These are phyloP conservation scores for Oryzias woworae DNA, from an alignment of 2,113 vertebrate genomes.

Conservation along the genomic window DNA sequence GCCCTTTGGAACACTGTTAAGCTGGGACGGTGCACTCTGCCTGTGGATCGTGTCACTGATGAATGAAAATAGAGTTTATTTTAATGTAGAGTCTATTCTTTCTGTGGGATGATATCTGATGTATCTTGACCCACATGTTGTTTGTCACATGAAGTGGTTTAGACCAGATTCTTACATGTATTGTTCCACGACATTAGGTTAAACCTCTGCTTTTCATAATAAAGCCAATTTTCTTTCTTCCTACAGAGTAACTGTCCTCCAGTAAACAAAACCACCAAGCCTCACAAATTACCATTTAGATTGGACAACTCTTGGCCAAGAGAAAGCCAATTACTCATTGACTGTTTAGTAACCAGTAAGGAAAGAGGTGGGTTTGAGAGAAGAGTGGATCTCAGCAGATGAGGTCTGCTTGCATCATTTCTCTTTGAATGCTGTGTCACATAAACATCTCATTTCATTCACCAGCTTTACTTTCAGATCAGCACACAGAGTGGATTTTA, in stretches of 20 bases:
- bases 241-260: constrained; percentile 32
- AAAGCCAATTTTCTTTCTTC: constrained; percentile 36
- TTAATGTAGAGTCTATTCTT: background rate
- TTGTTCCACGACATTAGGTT: constrained; percentile 28
- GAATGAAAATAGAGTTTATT: background rate
- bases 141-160: constrained; percentile 15
- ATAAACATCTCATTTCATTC: constrained; percentile 29
- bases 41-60: background rate
- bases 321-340: constrained; percentile 66
- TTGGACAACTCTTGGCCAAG: constrained; percentile 68
- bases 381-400: constrained; percentile 27
- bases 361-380: constrained; percentile 7
- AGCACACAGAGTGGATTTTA: constrained; percentile 28
- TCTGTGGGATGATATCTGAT: background rate
- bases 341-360: constrained; percentile 32
- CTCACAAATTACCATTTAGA: constrained; percentile 77
- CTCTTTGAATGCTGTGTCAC: constrained; percentile 27
- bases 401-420: constrained; percentile 25
- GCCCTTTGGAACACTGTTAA: constrained; percentile 7
- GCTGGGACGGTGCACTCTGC: background rate
- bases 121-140: constrained; percentile 8
- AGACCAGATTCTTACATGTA: constrained; percentile 14
- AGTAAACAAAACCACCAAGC: constrained; percentile 51
- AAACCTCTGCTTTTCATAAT: constrained; percentile 40
- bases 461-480: constrained; percentile 37